Base-by-base conservation (phyloP, 2,888 invertebrate genomes). In the Fragum fragum region DNA sequence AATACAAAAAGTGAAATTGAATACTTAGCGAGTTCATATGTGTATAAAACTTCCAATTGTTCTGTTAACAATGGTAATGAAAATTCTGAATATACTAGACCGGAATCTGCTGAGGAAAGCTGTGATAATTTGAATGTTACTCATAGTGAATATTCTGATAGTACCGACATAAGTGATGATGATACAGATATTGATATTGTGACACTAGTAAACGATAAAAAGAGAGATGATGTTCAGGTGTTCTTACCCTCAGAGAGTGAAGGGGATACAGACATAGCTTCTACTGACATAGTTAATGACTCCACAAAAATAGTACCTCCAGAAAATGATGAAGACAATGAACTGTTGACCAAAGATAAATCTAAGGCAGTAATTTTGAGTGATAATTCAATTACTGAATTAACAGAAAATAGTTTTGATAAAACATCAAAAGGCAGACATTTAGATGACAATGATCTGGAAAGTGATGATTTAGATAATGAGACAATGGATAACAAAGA, bases 121-220 rank as follows among this genome's bases (percentile, higher is more conserved):
- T 59, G 32, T 47, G 63, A 32, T 53, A 32, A 16, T 9, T 28
- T 52, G 2, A 66, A 42, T 21, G n/a, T 52, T 23, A 18, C 14
- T 36, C n/a, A 72, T 9, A 53, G 59, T 28, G n/a, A 53, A 23
- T 55, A 77, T 55, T 71, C 77, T 42, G 69, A 66, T 14, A 71
- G 73, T 29, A 23, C 63, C 53, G 83, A 79, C 47, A 53, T 73
- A 47, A 73, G 76, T 71, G 73, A 71, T 47, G 59, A 59, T 23
- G 76, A 42, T 73, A 76, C 78, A 26, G 47, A 73, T 69, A 47
- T 47, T 47, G 47, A 47, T 47, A 47, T 47, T 47, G 47, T 47
- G 18, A 47, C 47, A 18, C 47, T 47, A 2, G 47, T 47, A 18
- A 47, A 47, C 14, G 47, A 47, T 14, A 47, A n/a, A 18, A 47